phyloP scores from a whole-genome alignment of 1,140 invertebrate species.

The Bradysia coprophila region DNA sequence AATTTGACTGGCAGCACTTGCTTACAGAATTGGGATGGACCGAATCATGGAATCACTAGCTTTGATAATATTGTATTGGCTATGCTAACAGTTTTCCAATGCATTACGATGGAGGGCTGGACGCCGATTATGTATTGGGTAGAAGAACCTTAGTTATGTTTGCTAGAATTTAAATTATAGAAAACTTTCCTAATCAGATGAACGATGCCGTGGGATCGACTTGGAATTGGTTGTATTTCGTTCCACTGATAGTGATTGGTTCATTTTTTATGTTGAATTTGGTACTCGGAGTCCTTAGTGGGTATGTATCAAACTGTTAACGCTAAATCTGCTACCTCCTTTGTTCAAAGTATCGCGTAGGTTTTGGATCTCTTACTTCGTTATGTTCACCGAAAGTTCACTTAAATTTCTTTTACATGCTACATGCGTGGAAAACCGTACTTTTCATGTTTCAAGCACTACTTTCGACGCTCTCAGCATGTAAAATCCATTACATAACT shows the following conservation, averaged over 20 bases:
- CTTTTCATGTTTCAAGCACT: conserved; percentile 82
- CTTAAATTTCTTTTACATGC: no score
- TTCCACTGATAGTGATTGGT: conserved; percentile 98
- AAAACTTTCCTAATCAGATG: conserved; percentile 49
- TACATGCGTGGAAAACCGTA: no score
- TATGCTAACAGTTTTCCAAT: conserved; percentile 99
- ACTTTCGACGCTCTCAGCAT: conserved; percentile 65
- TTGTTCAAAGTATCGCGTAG: no score
- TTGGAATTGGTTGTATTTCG: conserved; percentile 99
- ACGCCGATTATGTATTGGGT: conserved; percentile 99
- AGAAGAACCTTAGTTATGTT: conserved; percentile 15
- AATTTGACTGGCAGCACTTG: conserved; percentile 66
- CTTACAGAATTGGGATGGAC: conserved; percentile 85
- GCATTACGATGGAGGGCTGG: conserved; percentile 99
- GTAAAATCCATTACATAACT: conserved; percentile 70
- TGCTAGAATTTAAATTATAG: not conserved
- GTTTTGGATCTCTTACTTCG: no score
- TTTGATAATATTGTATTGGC: conserved; percentile 99
- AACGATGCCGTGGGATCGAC: conserved; percentile 96
- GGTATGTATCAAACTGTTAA: conserved; percentile 58
- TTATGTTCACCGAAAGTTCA: no score
- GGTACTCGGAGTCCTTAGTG: conserved; percentile 99
- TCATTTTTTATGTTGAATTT: conserved; percentile 99
- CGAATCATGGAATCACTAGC: conserved; percentile 97
- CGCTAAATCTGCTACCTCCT: no score